Conservation (phyloP, 2,888 invertebrate genomes). For the Lumbricus terrestris region DNA sequence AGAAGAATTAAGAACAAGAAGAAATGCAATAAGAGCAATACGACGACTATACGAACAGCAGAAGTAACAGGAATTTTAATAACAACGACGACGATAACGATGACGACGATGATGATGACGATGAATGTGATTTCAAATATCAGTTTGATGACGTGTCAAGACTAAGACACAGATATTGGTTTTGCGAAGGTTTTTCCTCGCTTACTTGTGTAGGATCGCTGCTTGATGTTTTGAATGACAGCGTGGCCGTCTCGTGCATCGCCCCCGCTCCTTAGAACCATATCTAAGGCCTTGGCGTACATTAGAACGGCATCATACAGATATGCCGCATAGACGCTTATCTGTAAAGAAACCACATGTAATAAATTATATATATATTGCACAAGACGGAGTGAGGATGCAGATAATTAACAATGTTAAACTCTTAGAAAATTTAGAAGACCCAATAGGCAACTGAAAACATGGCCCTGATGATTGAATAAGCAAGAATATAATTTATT, state of each 20-base stretch:
- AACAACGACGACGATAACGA: not conserved
- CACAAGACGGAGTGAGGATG: too few relatives aligned
- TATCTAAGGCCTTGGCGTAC: constrained; percentile 79
- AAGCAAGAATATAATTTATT: not conserved
- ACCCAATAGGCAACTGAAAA: too few relatives aligned
- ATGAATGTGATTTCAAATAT: not conserved
- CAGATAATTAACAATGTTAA: too few relatives aligned
- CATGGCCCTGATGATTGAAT: too few relatives aligned
- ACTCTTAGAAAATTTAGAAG: too few relatives aligned
- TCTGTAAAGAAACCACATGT: constrained; percentile 35
- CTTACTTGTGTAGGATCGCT: constrained; percentile 84
- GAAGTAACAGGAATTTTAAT: not conserved
- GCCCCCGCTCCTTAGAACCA: constrained; percentile 69
- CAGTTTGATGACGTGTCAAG: not conserved
- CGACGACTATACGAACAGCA: too few relatives aligned
- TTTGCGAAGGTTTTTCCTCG: constrained; percentile 41
- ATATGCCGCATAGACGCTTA: constrained; percentile 52
- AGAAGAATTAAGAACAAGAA: too few relatives aligned
- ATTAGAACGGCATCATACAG: constrained; percentile 71
- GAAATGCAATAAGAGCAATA: too few relatives aligned
- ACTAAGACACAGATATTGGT: not conserved
- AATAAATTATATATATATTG: too few relatives aligned
- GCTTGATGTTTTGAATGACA: constrained; percentile 59
- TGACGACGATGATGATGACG: not conserved
- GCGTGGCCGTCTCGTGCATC: constrained; percentile 70